Conservation (phyloP, 35 echinoderm and acorn worm species). For the Apostichopus japonicus region DNA sequence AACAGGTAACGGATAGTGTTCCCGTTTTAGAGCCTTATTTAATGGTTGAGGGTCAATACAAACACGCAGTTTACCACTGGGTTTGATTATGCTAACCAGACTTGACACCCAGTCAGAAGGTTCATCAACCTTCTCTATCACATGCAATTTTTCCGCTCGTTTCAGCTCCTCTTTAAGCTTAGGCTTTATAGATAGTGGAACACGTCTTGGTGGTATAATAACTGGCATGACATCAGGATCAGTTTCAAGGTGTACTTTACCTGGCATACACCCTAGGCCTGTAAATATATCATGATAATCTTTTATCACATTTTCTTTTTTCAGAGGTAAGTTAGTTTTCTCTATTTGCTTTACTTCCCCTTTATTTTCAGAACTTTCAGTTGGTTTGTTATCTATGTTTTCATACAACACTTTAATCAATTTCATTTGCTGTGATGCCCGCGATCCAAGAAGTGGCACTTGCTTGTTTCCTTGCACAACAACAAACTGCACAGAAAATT, state of each 20-base stretch:
- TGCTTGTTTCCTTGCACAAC: conserved; percentile 1
- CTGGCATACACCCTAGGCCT: conserved; percentile 33
- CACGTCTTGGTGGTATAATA: conserved; percentile 23
- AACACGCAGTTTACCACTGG: conserved; percentile 12
- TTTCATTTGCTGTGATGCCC: conserved; percentile 51
- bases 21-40: conserved; percentile 18
- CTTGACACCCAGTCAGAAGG: not conserved
- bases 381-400: conserved; percentile 17
- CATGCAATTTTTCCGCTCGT: not conserved
- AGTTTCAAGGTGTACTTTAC: conserved; percentile 31
- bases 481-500: conserved; percentile 19
- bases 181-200: conserved; percentile 32
- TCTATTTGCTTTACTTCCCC: too few relatives aligned
- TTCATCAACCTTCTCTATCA: not conserved
- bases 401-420: conserved; percentile 50
- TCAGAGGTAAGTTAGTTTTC: too few relatives aligned
- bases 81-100: not conserved
- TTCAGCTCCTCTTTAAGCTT: conserved; percentile 43
- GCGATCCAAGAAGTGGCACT: conserved; percentile 21
- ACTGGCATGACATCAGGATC: conserved; percentile 50
- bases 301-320: not conserved
- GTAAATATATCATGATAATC: conserved; percentile 28
- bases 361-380: too few relatives aligned
- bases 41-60: conserved; percentile 41
- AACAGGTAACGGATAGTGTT: too few relatives aligned